phyloP scores from a whole-genome alignment of 1,140 invertebrate genomes.

The Vollenhovia emeryi region DNA sequence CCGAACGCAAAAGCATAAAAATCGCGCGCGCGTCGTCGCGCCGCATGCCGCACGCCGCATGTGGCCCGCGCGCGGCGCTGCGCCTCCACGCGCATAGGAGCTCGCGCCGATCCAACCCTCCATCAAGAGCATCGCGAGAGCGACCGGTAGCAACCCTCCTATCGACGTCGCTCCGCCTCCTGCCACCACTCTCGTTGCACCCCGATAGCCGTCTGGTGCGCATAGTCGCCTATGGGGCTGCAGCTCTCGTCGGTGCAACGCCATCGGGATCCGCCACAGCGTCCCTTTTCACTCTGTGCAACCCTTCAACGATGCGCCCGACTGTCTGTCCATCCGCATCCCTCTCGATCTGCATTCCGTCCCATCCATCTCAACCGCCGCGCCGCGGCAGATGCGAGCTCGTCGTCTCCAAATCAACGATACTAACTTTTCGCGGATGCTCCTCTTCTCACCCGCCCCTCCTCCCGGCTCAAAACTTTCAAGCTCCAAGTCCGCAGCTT shows the following conservation, averaged over 20 bases:
- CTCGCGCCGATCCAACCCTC: conserved; percentile 82
- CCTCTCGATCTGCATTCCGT: conserved; percentile 68
- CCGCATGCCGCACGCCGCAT: background rate
- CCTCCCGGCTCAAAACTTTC: conserved; percentile 39
- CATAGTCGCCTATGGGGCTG: conserved; percentile 71
- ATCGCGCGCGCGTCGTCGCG: conserved; percentile 26
- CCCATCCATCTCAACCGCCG: conserved; percentile 64
- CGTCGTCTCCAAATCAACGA: conserved; percentile 59
- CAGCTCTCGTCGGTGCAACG: conserved; percentile 65
- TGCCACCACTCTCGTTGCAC: conserved; percentile 75
- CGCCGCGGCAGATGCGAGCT: conserved; percentile 61
- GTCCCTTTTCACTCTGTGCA: conserved; percentile 66
- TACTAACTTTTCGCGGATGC: conserved; percentile 67
- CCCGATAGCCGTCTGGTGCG: conserved; percentile 60
- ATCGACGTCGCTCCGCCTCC: conserved; percentile 80
- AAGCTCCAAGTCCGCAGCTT: conserved; percentile 53
- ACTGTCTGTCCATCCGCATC: conserved; percentile 58
- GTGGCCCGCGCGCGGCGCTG: conserved; percentile 47
- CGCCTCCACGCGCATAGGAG: conserved; percentile 80
- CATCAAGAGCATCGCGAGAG: conserved; percentile 77
- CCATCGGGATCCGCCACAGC: conserved; percentile 53
- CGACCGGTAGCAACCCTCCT: conserved; percentile 81
- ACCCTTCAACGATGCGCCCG: conserved; percentile 63
- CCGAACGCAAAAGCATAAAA: conserved; percentile 47
- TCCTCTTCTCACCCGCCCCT: conserved; percentile 26